Percentiles rank a stretch among this genome's conserved stretches.
Evolutionary conservation across 2,113 vertebrate species (phyloP).

Genomic region (Actinemys pallida): DNA sequence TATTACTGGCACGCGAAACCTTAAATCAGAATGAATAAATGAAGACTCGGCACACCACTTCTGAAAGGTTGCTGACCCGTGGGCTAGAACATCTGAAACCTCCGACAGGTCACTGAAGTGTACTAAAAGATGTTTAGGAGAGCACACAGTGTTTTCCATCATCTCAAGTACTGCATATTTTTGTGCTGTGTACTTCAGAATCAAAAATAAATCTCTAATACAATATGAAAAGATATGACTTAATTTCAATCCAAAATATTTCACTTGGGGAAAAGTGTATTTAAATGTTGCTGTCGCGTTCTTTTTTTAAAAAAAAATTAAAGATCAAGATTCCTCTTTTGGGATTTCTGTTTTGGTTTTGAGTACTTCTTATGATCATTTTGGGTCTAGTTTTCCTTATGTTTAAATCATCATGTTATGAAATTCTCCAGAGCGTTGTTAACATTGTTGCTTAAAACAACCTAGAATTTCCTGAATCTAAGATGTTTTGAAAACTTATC

Average conservation of each 20-base stretch:
- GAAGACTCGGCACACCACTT: too few species aligned
- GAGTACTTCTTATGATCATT: conserved; percentile 32
- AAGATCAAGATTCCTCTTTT: conserved; percentile 4
- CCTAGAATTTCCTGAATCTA: conserved; percentile 59
- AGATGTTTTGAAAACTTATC: conserved; percentile 40
- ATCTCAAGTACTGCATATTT: neutral
- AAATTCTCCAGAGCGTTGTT: conserved; percentile 53
- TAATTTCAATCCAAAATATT: conserved; percentile 35
- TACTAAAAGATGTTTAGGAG: neutral
- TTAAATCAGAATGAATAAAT: too few species aligned
- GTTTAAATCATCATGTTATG: conserved; percentile 59
- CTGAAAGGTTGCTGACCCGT: too few species aligned
- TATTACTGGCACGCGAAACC: too few species aligned
- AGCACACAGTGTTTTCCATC: neutral
- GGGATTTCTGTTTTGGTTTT: neutral
- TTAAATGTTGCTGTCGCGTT: conserved; percentile 7
- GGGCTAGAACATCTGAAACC: neutral
- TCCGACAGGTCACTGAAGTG: neutral
- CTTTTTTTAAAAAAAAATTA: neutral
- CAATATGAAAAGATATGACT: neutral
- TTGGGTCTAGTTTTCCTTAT: conserved; percentile 56
- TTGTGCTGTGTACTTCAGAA: conserved; percentile 17
- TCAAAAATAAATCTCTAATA: neutral
- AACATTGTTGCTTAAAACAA: conserved; percentile 61
- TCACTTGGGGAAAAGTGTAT: neutral